Percentiles rank a stretch among this genome's conserved stretches.
Conservation (phyloP, 2,797 vertebrate species). For the Cheirogaleus major region DNA sequence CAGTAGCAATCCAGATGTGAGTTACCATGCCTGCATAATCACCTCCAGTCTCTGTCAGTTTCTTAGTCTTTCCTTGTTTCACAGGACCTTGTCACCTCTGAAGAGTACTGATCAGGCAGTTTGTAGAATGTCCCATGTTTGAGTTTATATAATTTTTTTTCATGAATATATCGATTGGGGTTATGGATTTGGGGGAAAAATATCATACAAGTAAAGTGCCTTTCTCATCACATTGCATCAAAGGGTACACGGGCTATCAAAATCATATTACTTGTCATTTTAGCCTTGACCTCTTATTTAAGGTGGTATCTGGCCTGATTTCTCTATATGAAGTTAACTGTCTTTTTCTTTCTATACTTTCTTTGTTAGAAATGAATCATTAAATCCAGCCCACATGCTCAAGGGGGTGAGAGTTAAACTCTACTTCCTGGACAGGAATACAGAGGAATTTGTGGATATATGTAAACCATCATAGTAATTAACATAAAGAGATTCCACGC, state of each 20-base stretch:
- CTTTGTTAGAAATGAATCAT: background rate
- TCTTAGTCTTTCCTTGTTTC: background rate
- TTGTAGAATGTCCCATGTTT: background rate
- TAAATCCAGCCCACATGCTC: background rate
- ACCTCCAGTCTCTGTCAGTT: background rate
- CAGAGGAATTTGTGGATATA: background rate
- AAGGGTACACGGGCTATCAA: too few species aligned
- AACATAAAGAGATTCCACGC: background rate
- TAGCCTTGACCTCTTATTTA: background rate
- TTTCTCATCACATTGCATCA: background rate
- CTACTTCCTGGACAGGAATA: background rate
- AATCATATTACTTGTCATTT: background rate
- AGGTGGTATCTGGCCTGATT: background rate
- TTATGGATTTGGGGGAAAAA: background rate
- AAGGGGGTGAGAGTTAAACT: background rate
- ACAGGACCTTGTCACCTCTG: background rate
- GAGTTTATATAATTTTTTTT: background rate
- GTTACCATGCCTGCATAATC: too few species aligned
- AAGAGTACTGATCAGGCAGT: background rate
- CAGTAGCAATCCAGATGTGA: background rate
- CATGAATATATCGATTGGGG: background rate
- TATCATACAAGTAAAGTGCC: background rate
- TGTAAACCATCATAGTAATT: background rate
- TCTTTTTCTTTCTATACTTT: background rate
- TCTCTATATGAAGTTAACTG: background rate